Conservation (phyloP, 2,888 invertebrate species). For the Pyrocoelia pectoralis region DNA sequence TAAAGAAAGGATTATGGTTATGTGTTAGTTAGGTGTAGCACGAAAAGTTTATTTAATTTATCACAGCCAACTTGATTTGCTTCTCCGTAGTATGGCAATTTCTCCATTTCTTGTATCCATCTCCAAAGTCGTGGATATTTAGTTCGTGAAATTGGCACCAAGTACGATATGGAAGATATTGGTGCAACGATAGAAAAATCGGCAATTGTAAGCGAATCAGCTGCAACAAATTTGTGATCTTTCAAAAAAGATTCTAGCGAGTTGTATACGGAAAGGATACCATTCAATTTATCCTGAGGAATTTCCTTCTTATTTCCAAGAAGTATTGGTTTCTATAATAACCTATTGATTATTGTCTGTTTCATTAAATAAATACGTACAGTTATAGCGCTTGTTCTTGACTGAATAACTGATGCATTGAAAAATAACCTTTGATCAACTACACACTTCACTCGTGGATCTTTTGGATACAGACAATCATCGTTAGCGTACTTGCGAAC, state of each 20-base stretch:
- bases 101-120: slow-evolving; percentile 51
- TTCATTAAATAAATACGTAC: slow-evolving; percentile 53
- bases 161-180: slow-evolving; percentile 47
- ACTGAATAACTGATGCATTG: slow-evolving; percentile 63
- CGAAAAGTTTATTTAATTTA: slow-evolving; percentile 16
- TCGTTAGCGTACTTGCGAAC: slow-evolving; percentile 63
- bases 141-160: slow-evolving; percentile 48
- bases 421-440: slow-evolving; percentile 66
- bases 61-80: slow-evolving; percentile 31
- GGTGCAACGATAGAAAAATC: slow-evolving; percentile 61
- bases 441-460: slow-evolving; percentile 61
- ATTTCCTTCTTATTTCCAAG: slow-evolving; percentile 19
- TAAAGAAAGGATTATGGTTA: too few relatives aligned
- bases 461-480: slow-evolving; percentile 65
- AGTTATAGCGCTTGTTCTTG: slow-evolving; percentile 57
- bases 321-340: slow-evolving; percentile 53
- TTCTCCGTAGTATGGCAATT: slow-evolving; percentile 44
- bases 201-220: slow-evolving; percentile 63
- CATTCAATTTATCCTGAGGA: slow-evolving; percentile 28
- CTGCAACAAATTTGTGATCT: slow-evolving; percentile 62
- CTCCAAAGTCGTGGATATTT: slow-evolving; percentile 41
- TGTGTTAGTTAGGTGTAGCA: too few relatives aligned
- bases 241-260: slow-evolving; percentile 62
- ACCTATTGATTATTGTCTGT: background rate
- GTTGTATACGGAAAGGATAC: slow-evolving; percentile 56